These are phyloP conservation scores for Syngnathus typhle DNA, from an alignment of 2,113 vertebrate genomes.

Conservation along the genomic window DNA sequence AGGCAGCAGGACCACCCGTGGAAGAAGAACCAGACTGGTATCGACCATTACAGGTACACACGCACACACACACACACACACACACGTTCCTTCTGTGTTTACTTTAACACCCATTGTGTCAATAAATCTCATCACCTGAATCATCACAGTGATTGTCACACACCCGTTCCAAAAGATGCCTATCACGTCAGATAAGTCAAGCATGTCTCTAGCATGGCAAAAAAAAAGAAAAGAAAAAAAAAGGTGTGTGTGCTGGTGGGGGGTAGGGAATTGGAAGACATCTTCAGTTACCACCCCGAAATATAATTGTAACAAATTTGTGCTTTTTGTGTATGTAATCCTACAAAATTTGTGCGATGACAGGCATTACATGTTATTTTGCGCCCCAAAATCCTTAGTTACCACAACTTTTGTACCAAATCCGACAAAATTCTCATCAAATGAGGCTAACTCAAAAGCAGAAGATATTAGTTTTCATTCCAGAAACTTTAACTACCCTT, in stretches of 20 bases:
- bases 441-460: not conserved
- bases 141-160: constrained; percentile 8
- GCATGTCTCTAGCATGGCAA: not conserved
- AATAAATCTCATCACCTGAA: constrained; percentile 9
- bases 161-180: not conserved
- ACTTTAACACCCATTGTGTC: not conserved
- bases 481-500: too few species aligned
- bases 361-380: too few species aligned
- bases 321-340: not conserved
- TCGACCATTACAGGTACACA: constrained; percentile 78
- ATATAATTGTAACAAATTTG: not conserved
- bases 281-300: not conserved
- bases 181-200: too few species aligned
- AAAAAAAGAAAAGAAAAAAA: too few species aligned
- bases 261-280: too few species aligned
- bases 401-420: too few species aligned
- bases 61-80: not conserved
- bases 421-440: too few species aligned
- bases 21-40: constrained; percentile 81
- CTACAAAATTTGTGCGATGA: not conserved
- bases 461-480: not conserved
- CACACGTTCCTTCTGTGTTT: not conserved
- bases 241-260: too few species aligned
- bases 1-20: constrained; percentile 79
- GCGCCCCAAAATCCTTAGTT: too few species aligned